A percentile compares a stretch with the other conserved stretches of the same genome.
Evolutionary conservation across 1,140 invertebrate genomes (phyloP).

Genomic region (Zaprionus kolodkinae): DNA sequence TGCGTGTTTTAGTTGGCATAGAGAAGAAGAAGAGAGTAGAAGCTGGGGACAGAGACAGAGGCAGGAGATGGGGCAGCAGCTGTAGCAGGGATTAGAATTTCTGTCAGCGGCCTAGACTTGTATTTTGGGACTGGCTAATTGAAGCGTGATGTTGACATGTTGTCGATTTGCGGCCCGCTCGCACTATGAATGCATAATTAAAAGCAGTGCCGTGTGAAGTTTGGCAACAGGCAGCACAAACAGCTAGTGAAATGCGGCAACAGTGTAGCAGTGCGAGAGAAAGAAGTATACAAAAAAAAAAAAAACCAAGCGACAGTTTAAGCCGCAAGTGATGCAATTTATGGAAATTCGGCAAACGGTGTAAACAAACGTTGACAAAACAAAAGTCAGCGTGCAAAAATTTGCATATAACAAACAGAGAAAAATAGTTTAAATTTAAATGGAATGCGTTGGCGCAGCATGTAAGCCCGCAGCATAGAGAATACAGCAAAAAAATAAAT

Average conservation of each 20-base stretch:
- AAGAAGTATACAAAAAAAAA: no score
- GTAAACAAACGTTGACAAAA: background rate
- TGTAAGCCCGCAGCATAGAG: background rate
- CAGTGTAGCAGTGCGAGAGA: background rate
- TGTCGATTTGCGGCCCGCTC: conserved; percentile 56
- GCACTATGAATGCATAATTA: conserved; percentile 75
- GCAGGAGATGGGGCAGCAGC: background rate
- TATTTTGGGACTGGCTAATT: conserved; percentile 50
- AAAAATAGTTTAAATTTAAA: background rate
- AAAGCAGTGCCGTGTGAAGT: conserved; percentile 41
- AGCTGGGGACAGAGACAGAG: background rate
- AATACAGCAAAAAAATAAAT: background rate
- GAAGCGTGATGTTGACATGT: conserved; percentile 67
- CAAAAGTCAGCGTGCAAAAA: background rate
- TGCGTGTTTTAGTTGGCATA: conserved; percentile 33
- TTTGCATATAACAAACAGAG: background rate
- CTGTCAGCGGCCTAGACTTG: background rate
- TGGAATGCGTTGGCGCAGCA: no score
- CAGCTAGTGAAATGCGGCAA: conserved; percentile 4
- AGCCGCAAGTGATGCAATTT: background rate
- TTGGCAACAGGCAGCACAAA: conserved; percentile 42
- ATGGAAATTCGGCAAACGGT: conserved; percentile 20
- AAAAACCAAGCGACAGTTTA: background rate
- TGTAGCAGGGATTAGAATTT: background rate
- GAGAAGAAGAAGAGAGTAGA: background rate